Percentiles rank a stretch among this genome's conserved stretches.
phyloP scores from a whole-genome alignment of 2,888 invertebrate species.

The Brassicogethes aeneus region DNA sequence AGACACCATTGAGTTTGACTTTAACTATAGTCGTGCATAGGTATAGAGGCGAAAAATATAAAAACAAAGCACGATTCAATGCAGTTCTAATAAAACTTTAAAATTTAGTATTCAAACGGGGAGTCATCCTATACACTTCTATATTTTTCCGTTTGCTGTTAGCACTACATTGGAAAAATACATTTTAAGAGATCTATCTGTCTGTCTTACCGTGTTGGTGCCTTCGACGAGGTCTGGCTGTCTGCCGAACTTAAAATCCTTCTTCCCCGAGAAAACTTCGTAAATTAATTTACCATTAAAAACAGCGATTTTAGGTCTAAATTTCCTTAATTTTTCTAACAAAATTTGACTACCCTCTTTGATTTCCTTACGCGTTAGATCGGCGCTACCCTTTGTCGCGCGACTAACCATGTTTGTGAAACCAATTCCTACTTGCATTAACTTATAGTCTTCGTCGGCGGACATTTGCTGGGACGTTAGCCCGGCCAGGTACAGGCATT shows the following conservation, averaged over 20 bases:
- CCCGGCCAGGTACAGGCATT: constrained; percentile 90
- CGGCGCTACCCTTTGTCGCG: constrained; percentile 92
- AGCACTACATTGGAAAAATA: no score
- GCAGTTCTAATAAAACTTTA: neutral
- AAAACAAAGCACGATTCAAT: no score
- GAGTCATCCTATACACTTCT: no score
- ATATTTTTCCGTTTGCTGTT: no score
- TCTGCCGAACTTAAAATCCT: constrained; percentile 93
- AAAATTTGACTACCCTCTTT: constrained; percentile 87
- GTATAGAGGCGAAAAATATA: no score
- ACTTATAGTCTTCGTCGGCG: constrained; percentile 90
- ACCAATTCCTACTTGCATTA: constrained; percentile 90
- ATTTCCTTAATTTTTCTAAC: constrained; percentile 82
- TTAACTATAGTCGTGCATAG: no score
- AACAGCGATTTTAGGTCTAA: constrained; percentile 92
- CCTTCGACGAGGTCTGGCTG: constrained; percentile 91
- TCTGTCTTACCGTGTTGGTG: constrained; percentile 74
- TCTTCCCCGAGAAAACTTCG: constrained; percentile 94
- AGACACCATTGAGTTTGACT: no score
- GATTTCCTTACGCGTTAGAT: constrained; percentile 87
- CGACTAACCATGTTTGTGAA: constrained; percentile 97
- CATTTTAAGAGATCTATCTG: no score
- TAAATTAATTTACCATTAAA: constrained; percentile 99
- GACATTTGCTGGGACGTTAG: constrained; percentile 92
- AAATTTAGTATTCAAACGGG: no score